phyloP scores from a whole-genome alignment of 2,797 vertebrate genomes.

The Acrossocheilus wenchowensis region DNA sequence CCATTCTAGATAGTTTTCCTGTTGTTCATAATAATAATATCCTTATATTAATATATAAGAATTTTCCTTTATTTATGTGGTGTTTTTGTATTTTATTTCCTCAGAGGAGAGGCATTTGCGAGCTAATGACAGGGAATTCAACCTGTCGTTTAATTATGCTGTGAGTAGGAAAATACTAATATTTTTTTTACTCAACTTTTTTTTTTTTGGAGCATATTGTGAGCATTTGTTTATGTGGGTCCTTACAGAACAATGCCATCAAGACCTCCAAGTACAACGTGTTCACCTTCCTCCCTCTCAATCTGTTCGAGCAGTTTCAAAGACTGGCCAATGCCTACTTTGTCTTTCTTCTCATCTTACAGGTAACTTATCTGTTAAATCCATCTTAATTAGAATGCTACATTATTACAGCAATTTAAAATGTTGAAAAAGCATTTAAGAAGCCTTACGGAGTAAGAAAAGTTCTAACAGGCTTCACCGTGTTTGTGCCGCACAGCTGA shows the following conservation, averaged over 20 bases:
- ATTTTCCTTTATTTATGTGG: background rate
- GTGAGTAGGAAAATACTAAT: slow-evolving; percentile 78
- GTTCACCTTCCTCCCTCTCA: slow-evolving; percentile 91
- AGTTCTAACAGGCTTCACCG: background rate
- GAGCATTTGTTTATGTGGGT: slow-evolving; percentile 5
- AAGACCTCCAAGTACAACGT: slow-evolving; percentile 92
- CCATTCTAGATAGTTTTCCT: background rate
- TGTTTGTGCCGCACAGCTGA: slow-evolving; percentile 76
- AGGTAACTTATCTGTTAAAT: slow-evolving; percentile 73
- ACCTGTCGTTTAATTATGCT: slow-evolving; percentile 84
- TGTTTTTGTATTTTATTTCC: background rate
- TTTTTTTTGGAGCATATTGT: background rate
- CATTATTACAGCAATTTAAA: background rate
- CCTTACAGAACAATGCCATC: slow-evolving; percentile 87
- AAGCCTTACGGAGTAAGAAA: background rate
- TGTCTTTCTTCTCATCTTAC: slow-evolving; percentile 86
- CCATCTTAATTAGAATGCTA: background rate
- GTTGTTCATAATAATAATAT: background rate
- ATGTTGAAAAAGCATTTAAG: background rate
- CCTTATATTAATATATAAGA: too few species aligned
- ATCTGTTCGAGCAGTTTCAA: slow-evolving; percentile 94
- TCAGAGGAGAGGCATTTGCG: slow-evolving; percentile 84
- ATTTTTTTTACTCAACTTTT: background rate
- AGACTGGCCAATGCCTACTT: slow-evolving; percentile 94
- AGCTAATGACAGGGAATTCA: slow-evolving; percentile 89